Conservation (phyloP, 2,113 vertebrate genomes). For the Festucalex cinctus region DNA sequence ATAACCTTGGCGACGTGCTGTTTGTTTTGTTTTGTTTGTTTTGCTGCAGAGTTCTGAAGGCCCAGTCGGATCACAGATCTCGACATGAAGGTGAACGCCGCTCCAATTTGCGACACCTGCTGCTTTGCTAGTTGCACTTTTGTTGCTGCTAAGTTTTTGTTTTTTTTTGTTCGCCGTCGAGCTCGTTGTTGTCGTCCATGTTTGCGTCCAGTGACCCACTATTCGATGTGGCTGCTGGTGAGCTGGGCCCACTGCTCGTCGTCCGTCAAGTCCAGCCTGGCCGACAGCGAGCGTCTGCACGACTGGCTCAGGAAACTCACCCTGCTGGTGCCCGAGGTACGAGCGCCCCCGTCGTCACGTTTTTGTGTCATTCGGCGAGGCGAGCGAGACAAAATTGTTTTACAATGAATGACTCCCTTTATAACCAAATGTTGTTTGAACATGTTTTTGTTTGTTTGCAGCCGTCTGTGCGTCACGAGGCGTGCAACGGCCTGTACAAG, state of each 20-base stretch:
- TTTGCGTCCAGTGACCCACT: conserved; percentile 87
- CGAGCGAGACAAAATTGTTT: too few relatives aligned
- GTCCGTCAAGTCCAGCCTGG: conserved; percentile 92
- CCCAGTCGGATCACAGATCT: conserved; percentile 95
- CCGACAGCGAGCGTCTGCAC: conserved; percentile 93
- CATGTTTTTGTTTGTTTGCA: conserved; percentile 49
- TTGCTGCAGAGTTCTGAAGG: conserved; percentile 87
- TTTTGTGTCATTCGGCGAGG: too few relatives aligned
- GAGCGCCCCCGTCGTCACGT: not conserved
- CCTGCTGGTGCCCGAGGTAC: conserved; percentile 95
- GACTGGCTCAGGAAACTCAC: conserved; percentile 98
- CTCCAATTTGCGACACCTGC: too few relatives aligned
- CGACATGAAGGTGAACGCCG: conserved; percentile 88
- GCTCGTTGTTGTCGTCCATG: too few relatives aligned
- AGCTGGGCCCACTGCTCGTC: conserved; percentile 98
- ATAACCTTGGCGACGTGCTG: too few relatives aligned
- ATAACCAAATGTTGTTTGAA: too few relatives aligned
- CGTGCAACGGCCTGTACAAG: conserved; percentile 95
- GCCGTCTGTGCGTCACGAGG: conserved; percentile 95
- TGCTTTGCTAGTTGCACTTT: too few relatives aligned
- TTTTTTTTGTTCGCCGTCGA: too few relatives aligned
- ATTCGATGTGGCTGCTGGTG: conserved; percentile 99
- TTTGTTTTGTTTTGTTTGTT: not conserved
- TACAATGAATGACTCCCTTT: too few relatives aligned
- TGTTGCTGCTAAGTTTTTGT: not conserved